These are phyloP conservation scores for Apoderus coryli DNA, from an alignment of 2,888 invertebrate genomes.

Conservation along the genomic window DNA sequence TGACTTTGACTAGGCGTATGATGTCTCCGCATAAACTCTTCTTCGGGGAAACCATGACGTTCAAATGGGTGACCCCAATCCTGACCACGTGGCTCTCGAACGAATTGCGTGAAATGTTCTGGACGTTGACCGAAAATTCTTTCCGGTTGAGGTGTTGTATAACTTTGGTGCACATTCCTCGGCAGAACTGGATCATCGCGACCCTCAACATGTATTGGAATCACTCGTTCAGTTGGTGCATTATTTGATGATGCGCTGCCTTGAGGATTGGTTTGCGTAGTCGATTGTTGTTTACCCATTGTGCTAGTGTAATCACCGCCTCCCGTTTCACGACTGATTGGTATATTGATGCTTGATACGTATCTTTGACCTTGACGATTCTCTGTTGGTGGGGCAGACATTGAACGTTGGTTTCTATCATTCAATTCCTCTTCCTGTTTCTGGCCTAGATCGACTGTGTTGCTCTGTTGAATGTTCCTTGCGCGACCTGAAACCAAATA, in stretches of 20 bases:
- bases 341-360: conserved; percentile 30
- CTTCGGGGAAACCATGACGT: conserved; percentile 21
- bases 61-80: conserved; percentile 12
- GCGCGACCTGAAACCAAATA: conserved; percentile 12
- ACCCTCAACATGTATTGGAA: conserved; percentile 81
- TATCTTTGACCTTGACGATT: conserved; percentile 27
- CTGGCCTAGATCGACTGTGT: conserved; percentile 67
- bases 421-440: conserved; percentile 36
- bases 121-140: conserved; percentile 27
- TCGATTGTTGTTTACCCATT: conserved; percentile 23
- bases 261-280: conserved; percentile 23
- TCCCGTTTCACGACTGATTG: conserved; percentile 20
- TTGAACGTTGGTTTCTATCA: conserved; percentile 52
- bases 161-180: conserved; percentile 30
- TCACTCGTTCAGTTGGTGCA: conserved; percentile 55
- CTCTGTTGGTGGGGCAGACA: conserved; percentile 71
- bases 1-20: conserved; percentile 11
- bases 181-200: conserved; percentile 65
- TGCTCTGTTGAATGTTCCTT: conserved; percentile 36
- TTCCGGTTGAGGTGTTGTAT: conserved; percentile 22
- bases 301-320: conserved; percentile 23
- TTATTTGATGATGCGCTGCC: conserved; percentile 21
- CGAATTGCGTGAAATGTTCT: conserved; percentile 36
- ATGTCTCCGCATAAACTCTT: conserved; percentile 16
- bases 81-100: conserved; percentile 21